A percentile compares a stretch with the other conserved stretches of the same genome.
Conservation (phyloP, 2,113 vertebrate genomes). For the Leptosomus discolor region DNA sequence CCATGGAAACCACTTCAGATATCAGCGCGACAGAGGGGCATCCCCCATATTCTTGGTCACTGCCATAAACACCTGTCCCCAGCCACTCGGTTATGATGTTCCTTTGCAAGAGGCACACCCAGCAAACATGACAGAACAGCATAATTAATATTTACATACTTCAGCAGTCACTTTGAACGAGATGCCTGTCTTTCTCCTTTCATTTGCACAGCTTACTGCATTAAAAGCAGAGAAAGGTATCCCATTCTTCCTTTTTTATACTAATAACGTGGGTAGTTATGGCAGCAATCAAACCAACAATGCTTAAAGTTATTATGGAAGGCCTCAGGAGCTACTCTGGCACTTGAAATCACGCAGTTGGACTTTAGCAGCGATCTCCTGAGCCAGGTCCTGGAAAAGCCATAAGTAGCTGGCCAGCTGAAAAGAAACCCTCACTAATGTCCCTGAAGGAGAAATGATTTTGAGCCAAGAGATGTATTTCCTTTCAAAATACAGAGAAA, state of each 20-base stretch:
- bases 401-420: background rate
- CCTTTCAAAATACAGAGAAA: background rate
- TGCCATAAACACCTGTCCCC: background rate
- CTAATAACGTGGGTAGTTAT: background rate
- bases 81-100: background rate
- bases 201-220: background rate
- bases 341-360: background rate
- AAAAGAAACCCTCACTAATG: background rate
- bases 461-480: background rate
- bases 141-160: background rate
- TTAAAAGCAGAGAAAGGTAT: background rate
- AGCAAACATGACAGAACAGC: background rate
- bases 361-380: background rate
- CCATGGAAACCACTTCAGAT: constrained; percentile 25
- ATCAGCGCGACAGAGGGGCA: background rate
- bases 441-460: background rate
- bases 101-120: background rate
- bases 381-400: background rate
- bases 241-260: background rate
- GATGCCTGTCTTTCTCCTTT: background rate
- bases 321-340: background rate
- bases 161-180: background rate
- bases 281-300: background rate
- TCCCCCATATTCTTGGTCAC: background rate
- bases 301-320: background rate